Evolutionary conservation across 1,140 invertebrate species (phyloP), one percentile per base, ranked within the genome.

Genomic region (Adelges cooleyi): DNA sequence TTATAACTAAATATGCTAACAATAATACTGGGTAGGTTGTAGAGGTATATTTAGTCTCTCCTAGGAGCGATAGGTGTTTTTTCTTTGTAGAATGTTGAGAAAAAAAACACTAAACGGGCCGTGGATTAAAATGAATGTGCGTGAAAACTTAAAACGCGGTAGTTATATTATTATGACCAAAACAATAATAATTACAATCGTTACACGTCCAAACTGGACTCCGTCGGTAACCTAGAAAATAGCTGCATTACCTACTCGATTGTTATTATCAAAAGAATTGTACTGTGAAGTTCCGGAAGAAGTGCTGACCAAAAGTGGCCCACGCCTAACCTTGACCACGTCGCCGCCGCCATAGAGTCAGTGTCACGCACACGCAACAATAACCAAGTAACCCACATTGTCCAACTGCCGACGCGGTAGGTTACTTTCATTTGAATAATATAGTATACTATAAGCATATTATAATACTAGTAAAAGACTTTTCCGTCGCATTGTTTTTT

Each of bases 351-450:
- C n/a, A n/a, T n/a, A n/a, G n/a, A n/a, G n/a, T n/a, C 42, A 13
- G 6, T 46, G 42, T 62, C 56, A 48, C 56, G 25, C 42, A 29
- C 27, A 46, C 56, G 56, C 56, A 62, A 46, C 56, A 27, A 29
- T 46, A 62, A 62, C 56, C 56, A 62, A 62, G 56, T 62, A 62
- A 62, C 56, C 56, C 56, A 62, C 42, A 48, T 62, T 33, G 29
- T 36, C 40, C 56, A 11, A 33, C 29, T 33, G 11, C 5, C 29
- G 11, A 5, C 5, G 11, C 29, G 38, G 40, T 62, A 40, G 44
- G 56, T 62, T 62, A 62, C 56, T 62, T 62, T 62, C 56, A 46
- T 62, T 62, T 62, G 17, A 62, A 62, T 46, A 48, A 11, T 44
- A 6, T 6, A 6, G 13, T 13, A 13, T 13, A 6, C 6, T 13